Percentiles rank a stretch among this genome's conserved stretches.
phyloP scores from a whole-genome alignment of 2,113 vertebrate genomes.

The Ornithorhynchus anatinus region DNA sequence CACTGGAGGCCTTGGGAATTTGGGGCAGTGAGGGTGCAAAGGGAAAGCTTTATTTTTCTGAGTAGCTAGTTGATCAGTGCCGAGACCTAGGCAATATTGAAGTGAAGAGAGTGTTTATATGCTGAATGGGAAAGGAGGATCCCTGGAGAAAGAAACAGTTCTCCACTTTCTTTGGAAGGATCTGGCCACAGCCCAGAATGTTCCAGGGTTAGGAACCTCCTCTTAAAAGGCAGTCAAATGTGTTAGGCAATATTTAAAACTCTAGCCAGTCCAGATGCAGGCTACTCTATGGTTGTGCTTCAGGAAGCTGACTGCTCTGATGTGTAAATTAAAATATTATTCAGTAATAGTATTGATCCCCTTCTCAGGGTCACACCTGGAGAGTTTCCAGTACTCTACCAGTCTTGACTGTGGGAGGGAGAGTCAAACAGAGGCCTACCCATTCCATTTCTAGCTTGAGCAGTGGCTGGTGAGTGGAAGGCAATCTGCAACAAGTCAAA shows the following conservation, averaged over 20 bases:
- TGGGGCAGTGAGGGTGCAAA: too few species aligned
- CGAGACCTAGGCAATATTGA: too few species aligned
- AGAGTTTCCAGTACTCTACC: too few species aligned
- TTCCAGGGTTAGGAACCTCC: constrained; percentile 48
- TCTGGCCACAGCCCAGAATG: constrained; percentile 51
- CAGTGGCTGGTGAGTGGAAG: too few species aligned
- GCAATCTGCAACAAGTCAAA: too few species aligned
- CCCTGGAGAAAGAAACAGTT: constrained; percentile 45
- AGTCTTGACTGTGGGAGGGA: too few species aligned
- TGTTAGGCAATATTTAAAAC: constrained; percentile 21
- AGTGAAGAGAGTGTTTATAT: constrained; percentile 55
- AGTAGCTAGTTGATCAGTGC: too few species aligned
- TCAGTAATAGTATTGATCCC: neutral
- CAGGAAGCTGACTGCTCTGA: constrained; percentile 10
- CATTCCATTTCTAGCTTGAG: too few species aligned
- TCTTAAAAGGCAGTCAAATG: constrained; percentile 47
- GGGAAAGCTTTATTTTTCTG: too few species aligned
- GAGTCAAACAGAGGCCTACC: too few species aligned
- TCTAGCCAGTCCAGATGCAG: constrained; percentile 7
- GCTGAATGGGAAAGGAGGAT: constrained; percentile 33
- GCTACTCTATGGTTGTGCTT: constrained; percentile 13
- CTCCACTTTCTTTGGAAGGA: constrained; percentile 46
- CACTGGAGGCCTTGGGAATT: too few species aligned
- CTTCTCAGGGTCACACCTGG: too few species aligned
- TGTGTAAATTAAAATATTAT: constrained; percentile 21